Percentiles rank a stretch among this genome's conserved stretches.
These are phyloP conservation scores for Axis porcinus DNA, from an alignment of 2,113 vertebrate species.

Conservation along the genomic window DNA sequence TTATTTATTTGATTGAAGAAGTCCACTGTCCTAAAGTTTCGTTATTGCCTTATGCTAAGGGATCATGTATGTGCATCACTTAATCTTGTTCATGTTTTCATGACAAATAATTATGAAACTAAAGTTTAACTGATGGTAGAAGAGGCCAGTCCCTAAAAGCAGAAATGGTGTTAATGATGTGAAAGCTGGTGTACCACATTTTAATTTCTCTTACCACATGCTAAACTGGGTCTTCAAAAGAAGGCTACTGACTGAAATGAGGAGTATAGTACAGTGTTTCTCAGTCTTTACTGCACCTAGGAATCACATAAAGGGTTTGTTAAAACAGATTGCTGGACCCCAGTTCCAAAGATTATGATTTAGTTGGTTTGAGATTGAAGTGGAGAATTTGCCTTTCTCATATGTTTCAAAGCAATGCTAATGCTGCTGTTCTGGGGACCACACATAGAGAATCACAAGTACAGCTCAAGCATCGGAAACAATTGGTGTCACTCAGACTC, in stretches of 20 bases:
- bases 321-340: background rate
- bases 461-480: fast-evolving
- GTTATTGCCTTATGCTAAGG: constrained; percentile 39
- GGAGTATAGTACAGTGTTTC: background rate
- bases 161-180: background rate
- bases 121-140: background rate
- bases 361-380: background rate
- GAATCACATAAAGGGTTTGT: background rate
- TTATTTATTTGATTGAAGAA: constrained; percentile 60
- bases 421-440: background rate
- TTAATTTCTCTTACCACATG: background rate
- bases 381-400: background rate
- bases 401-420: background rate
- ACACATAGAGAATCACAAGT: background rate
- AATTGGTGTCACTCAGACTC: background rate
- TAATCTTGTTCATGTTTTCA: constrained; percentile 3
- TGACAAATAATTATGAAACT: constrained; percentile 39
- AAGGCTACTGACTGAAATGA: background rate
- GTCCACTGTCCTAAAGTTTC: constrained; percentile 11
- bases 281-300: background rate
- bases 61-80: constrained; percentile 39
- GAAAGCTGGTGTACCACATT: background rate
- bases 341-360: background rate
- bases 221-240: background rate
- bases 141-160: background rate